phyloP scores from a whole-genome alignment of 1,140 invertebrate genomes.

The Arion vulgaris region DNA sequence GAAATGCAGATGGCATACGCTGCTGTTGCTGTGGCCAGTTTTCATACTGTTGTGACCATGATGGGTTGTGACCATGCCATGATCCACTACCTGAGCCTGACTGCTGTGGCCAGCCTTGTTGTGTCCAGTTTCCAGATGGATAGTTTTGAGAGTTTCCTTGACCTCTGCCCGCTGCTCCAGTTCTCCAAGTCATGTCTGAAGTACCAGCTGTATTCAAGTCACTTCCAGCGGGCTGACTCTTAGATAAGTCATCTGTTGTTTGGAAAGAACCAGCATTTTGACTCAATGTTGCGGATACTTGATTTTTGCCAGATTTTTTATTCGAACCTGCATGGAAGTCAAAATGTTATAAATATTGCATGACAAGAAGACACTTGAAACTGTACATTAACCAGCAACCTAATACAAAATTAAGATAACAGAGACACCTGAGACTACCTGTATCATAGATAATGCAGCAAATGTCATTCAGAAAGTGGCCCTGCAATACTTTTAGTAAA shows the following conservation, averaged over 20 bases:
- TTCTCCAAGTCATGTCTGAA: background rate
- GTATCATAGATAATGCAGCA: no score
- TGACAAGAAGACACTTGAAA: background rate
- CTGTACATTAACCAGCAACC: background rate
- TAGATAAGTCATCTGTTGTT: background rate
- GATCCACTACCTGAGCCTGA: no score
- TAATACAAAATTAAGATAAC: background rate
- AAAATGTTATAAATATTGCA: background rate
- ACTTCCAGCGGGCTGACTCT: background rate
- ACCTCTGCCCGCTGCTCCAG: background rate
- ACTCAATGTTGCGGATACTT: background rate
- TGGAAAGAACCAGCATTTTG: background rate
- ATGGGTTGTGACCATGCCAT: background rate
- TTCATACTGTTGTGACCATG: slow-evolving; percentile 3
- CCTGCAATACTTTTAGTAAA: no score
- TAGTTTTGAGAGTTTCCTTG: background rate
- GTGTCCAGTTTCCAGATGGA: background rate
- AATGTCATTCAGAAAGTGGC: no score
- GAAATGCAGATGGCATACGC: slow-evolving; percentile 22
- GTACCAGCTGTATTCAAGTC: background rate
- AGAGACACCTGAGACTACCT: no score
- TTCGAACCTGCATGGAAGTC: background rate
- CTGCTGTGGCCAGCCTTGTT: background rate
- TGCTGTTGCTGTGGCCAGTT: slow-evolving; percentile 4
- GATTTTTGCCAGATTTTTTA: background rate